Evolutionary conservation across 2,888 invertebrate species (phyloP).

Genomic region (Troglohyphantes excavatus): DNA sequence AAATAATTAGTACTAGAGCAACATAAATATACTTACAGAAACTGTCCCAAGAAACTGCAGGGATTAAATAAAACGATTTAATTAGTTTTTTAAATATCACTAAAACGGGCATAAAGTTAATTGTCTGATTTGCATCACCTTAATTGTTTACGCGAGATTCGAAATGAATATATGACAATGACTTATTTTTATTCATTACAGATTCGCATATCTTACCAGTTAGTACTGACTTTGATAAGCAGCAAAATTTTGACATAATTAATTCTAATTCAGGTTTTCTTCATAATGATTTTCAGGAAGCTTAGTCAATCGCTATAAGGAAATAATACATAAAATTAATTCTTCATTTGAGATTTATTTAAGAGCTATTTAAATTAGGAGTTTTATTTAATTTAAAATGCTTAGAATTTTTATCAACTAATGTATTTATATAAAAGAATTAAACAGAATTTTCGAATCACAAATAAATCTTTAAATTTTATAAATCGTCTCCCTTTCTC

Average conservation of each 20-base stretch:
- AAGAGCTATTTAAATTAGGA: too few species aligned
- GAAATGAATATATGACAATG: background rate
- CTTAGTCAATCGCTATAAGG: too few species aligned
- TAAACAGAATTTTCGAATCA: too few species aligned
- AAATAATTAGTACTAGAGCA: background rate
- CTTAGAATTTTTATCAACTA: too few species aligned
- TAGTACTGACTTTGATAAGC: background rate
- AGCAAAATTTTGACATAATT: background rate
- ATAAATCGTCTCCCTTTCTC: too few species aligned
- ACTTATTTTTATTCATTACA: background rate
- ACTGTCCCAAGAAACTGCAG: background rate
- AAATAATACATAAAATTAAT: too few species aligned
- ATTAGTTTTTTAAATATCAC: background rate
- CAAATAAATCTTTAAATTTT: too few species aligned
- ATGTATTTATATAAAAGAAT: too few species aligned
- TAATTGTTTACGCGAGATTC: background rate
- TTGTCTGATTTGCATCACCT: background rate
- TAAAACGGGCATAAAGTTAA: background rate
- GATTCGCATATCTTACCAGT: background rate
- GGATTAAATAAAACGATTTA: constrained; percentile 2
- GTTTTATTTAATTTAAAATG: too few species aligned
- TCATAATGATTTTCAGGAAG: background rate
- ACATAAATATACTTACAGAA: background rate
- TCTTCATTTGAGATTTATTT: too few species aligned
- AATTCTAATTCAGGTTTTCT: background rate